Evolutionary conservation across 2,797 vertebrate species (phyloP), one percentile per base, ranked within the genome.

Genomic region (Rhynchotus rufescens): DNA sequence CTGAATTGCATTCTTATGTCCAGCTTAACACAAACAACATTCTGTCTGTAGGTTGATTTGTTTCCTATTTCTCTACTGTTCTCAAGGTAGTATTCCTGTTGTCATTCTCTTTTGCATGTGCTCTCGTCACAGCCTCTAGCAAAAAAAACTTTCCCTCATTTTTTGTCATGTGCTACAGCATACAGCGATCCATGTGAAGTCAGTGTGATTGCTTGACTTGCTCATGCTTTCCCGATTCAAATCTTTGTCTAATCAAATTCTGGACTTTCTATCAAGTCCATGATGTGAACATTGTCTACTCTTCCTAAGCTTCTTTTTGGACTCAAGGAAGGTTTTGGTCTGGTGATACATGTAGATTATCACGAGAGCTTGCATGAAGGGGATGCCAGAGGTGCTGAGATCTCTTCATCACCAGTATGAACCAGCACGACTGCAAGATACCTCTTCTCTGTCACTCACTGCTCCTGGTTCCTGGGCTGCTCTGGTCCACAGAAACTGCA

Each of bases 111-210:
- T 89, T 90, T 49, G 25, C 12, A 52, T 0, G 9, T 42, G 62
- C 20, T 15, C 17, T 65, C 45, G 62, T 75, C 57, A 38, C 8
- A 62, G 54, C 1, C 28, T 54, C 6, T 6, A 49, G 45, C 61
- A 80, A 82, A 84, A 45, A 30, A 49, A 12, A 32, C 71, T 40
- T 71, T 65, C 15, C 12, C 15, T 36, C 9, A 13, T 28, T 15
- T 12, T 78, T 66, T 80, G 11, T 16, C 51, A 14, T 30, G 6
- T 84, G 36, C 16, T 49, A 23, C 21, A 61, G 38, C 17, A 78
- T 4, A 15, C 9, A 21, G 20, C 21, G 66, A 56, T 10, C 62
- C 44, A 21, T 1, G 2, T 2, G 4, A 5, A 12, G 4, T 45
- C n/a, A 14, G 4, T 23, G 3, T 51, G 62, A 62, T 21, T 68